Percentiles rank a stretch among this genome's conserved stretches.
phyloP scores from a whole-genome alignment of 2,797 vertebrate genomes.

The Semaprochilodus insignis region DNA sequence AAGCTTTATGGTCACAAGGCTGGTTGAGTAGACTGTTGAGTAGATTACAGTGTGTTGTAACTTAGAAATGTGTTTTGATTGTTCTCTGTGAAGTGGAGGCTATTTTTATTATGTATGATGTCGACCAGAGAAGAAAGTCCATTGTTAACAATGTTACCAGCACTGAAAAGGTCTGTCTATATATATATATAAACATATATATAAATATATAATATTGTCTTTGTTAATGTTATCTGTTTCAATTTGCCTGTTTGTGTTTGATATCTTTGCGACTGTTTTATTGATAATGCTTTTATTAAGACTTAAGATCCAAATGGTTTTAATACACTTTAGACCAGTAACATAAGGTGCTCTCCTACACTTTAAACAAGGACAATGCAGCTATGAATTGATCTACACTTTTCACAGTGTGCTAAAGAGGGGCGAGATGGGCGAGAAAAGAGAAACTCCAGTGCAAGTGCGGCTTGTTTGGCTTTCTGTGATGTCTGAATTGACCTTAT shows the following conservation, averaged over 20 bases:
- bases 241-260: constrained; percentile 75
- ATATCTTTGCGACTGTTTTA: constrained; percentile 70
- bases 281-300: constrained; percentile 71
- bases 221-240: constrained; percentile 68
- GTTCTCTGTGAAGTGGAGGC: constrained; percentile 58
- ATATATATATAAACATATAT: constrained; percentile 3
- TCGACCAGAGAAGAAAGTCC: constrained; percentile 66
- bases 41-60: constrained; percentile 61
- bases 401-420: constrained; percentile 69
- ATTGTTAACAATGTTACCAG: constrained; percentile 71
- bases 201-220: constrained; percentile 61
- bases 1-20: constrained; percentile 75
- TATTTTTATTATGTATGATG: constrained; percentile 62
- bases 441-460: constrained; percentile 58
- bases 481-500: constrained; percentile 21
- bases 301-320: constrained; percentile 75
- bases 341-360: constrained; percentile 81
- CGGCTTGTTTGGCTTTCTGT: constrained; percentile 61
- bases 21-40: constrained; percentile 70
- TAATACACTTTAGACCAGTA: constrained; percentile 74
- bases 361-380: constrained; percentile 83
- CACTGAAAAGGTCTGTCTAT: constrained; percentile 79
- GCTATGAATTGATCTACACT: constrained; percentile 73
- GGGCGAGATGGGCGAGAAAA: constrained; percentile 51
- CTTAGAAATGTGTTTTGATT: constrained; percentile 60